Base-by-base conservation (phyloP, 2,888 invertebrate species). In the Tenthredo livida region DNA sequence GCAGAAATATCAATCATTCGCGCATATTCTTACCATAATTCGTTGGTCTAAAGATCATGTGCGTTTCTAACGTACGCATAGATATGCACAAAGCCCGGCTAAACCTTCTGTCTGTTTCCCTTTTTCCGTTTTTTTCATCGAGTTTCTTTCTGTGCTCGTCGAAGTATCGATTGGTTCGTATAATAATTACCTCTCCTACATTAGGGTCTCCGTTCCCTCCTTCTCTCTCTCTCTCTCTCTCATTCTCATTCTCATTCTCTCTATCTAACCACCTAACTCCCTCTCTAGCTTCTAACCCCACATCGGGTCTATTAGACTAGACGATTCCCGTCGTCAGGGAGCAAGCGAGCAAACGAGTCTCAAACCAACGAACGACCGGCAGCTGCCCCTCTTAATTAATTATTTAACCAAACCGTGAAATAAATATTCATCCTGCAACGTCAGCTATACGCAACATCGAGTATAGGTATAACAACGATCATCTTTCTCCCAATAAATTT, bases 131-230 rank as follows among this genome's bases (percentile, higher is more conserved):
- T 88, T 88, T 88, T 87, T 87, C 87, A 88, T 86, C 87, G 88
- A 89, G 87, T n/a, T 78, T 89, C 10, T 47, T 47, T 21, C 25
- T 33, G 67, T 89, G 88, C 90, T 90, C 89, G 91, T 91, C 91
- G 89, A 90, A 90, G 90, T 92, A 92, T 92, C 92, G 92, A 92
- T 92, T 92, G 90, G 92, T 90, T 92, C 90, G 90, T 91, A 91
- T 89, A 92, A 92, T 92, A 92, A 92, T 92, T 92, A 92, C 90
- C 90, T 90, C 91, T 90, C 89, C 88, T 89, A 90, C 90, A 92
- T 92, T 92, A 92, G 90, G 91, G 83, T 85, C 88, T 86, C 85
- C 83, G 84, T 77, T 78, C 40, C n/a, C 25, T 77, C 80, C 12
- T 40, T 67, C 84, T 84, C 82, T 37, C 21, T 75, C 72, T 73